Evolutionary conservation across 2,797 vertebrate species (phyloP), one percentile per base, ranked within the genome.

Genomic region (Malurus leucopterus): DNA sequence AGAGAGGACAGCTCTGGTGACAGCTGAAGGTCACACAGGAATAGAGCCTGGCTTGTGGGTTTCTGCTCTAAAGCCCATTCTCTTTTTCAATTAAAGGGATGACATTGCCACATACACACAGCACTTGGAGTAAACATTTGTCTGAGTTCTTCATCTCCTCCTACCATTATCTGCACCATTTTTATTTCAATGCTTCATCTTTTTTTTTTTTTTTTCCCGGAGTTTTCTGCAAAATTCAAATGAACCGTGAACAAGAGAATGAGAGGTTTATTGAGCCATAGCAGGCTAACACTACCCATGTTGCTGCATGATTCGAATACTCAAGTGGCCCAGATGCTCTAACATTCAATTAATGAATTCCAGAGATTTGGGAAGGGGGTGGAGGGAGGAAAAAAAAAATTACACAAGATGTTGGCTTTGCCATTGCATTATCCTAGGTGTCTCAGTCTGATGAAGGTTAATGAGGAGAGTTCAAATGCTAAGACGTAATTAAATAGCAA

Each of bases 311-410:
- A 94, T 87, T 91, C 6, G 93, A 96, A 96, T 95, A 87, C 85
- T 84, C 92, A 95, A 96, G 93, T 93, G 93, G 86, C 87, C 83
- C 93, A 92, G 78, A 94, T 91, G 91, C 89, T 95, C 84, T 92
- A 95, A 94, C 93, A 94, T 93, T 95, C 94, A 96, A 94, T 95
- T 96, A 96, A 96, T 92, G 87, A 95, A 95, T 95, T 93, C 59
- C 4, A 13, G 72, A 91, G 86, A 90, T 84, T 89, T 91, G 59
- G 70, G 72, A 85, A 75, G 21, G 19, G 57, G 19, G 51, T 53
- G 50, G 47, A 72, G 15, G 15, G 49, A 51, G 10, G 4, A 71
- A n/a, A 85, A 84, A 84, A 80, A 86, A 89, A 77, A 81, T 70
- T 74, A 58, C 64, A 82, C 73, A 92, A 91, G 93, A 95, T 95